Conservation (phyloP, 2,113 vertebrate genomes). For the Opisthocomus hoazin region DNA sequence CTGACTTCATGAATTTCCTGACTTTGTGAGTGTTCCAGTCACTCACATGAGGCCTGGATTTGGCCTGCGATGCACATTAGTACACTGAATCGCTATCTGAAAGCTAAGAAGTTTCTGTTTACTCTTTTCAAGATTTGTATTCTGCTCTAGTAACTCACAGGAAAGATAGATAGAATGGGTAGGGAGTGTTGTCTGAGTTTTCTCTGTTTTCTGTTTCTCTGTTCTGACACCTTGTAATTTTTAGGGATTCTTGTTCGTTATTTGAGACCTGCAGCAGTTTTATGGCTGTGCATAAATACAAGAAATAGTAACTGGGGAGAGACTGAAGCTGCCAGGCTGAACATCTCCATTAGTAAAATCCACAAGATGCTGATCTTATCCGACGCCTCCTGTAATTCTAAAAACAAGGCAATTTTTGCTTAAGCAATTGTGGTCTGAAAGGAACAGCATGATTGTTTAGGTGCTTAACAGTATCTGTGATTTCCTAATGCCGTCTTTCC, state of each 20-base stretch:
- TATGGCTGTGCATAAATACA: neutral
- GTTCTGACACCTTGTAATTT: neutral
- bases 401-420: neutral
- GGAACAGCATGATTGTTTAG: neutral
- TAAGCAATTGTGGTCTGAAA: neutral
- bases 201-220: neutral
- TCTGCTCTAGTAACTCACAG: neutral
- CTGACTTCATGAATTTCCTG: neutral
- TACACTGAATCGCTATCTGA: neutral
- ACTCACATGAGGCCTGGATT: neutral
- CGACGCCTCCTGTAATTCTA: neutral
- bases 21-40: neutral
- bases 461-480: neutral
- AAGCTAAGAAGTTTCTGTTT: neutral
- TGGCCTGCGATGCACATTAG: neutral
- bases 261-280: neutral
- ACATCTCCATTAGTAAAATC: neutral
- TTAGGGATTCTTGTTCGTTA: neutral
- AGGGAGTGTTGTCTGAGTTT: neutral
- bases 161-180: neutral
- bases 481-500: neutral
- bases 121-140: neutral
- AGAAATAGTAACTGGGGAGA: slow-evolving; percentile 6
- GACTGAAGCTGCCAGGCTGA: neutral
- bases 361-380: neutral